Conservation (phyloP, 2,113 vertebrate genomes). For the crab-eating macaque (Macaca fascicularis) region DNA sequence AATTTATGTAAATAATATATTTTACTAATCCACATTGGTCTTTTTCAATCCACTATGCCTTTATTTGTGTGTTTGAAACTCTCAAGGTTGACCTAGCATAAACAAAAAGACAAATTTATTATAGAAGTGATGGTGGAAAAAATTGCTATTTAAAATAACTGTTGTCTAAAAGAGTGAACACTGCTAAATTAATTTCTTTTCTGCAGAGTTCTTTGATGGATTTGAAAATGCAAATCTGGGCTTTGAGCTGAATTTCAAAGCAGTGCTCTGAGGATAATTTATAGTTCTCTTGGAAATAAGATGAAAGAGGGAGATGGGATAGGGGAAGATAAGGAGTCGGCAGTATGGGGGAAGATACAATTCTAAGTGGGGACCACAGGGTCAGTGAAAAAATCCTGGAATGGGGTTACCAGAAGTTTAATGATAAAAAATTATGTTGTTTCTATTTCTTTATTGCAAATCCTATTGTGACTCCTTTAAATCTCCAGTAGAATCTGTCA, state of each 20-base stretch:
- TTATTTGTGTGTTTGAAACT: constrained; percentile 4
- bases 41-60: not conserved
- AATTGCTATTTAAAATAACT: not conserved
- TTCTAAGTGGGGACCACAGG: not conserved
- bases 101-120: not conserved
- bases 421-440: not conserved
- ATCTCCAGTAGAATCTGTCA: not conserved
- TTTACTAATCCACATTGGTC: not conserved
- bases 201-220: not conserved
- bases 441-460: not conserved
- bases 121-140: not conserved
- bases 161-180: not conserved
- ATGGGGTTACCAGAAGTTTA: not conserved
- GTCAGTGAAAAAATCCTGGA: not conserved
- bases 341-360: not conserved
- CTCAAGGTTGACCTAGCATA: not conserved
- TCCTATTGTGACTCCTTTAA: not conserved
- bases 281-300: not conserved
- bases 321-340: not conserved
- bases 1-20: not conserved
- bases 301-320: not conserved
- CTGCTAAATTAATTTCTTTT: constrained; percentile 9
- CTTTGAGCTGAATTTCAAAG: constrained; percentile 52
- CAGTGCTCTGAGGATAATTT: not conserved
- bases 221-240: not conserved